Evolutionary conservation across 2,888 invertebrate species (phyloP).

Genomic region (Meteorus colon): DNA sequence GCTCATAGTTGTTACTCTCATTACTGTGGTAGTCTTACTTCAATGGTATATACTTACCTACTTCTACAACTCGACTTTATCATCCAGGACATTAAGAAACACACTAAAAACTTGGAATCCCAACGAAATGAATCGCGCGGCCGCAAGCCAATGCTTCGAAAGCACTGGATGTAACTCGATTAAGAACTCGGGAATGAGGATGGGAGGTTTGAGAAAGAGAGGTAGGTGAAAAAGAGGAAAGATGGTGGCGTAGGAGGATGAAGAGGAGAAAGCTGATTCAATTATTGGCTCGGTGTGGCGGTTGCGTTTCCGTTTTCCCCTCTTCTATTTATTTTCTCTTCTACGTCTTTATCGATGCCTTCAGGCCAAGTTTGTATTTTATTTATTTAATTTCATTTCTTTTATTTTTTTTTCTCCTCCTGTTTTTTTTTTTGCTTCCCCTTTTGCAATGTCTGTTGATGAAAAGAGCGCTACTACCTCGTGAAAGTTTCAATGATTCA

Average conservation of each 20-base stretch:
- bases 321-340: slow-evolving; percentile 46
- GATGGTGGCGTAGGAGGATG: slow-evolving; percentile 7
- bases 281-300: slow-evolving; percentile 60
- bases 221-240: slow-evolving; percentile 33
- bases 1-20: slow-evolving; percentile 21
- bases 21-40: not conserved
- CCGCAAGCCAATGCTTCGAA: slow-evolving; percentile 35
- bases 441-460: not conserved
- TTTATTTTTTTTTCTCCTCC: slow-evolving; percentile 25
- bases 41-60: slow-evolving; percentile 18
- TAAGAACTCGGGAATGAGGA: slow-evolving; percentile 39
- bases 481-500: not conserved
- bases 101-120: slow-evolving; percentile 39
- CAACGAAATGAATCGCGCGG: slow-evolving; percentile 32
- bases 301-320: slow-evolving; percentile 20
- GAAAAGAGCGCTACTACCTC: not conserved
- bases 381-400: slow-evolving; percentile 42
- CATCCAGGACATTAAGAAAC: slow-evolving; percentile 23
- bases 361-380: slow-evolving; percentile 34
- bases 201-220: slow-evolving; percentile 23
- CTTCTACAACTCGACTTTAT: slow-evolving; percentile 41
- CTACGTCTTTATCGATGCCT: slow-evolving; percentile 11
- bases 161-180: slow-evolving; percentile 49
- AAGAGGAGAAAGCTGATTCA: slow-evolving; percentile 55
- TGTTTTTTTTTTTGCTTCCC: not conserved